A percentile compares a stretch with the other conserved stretches of the same genome.
Conservation (phyloP, 2,113 vertebrate genomes). For the Cairina moschata region DNA sequence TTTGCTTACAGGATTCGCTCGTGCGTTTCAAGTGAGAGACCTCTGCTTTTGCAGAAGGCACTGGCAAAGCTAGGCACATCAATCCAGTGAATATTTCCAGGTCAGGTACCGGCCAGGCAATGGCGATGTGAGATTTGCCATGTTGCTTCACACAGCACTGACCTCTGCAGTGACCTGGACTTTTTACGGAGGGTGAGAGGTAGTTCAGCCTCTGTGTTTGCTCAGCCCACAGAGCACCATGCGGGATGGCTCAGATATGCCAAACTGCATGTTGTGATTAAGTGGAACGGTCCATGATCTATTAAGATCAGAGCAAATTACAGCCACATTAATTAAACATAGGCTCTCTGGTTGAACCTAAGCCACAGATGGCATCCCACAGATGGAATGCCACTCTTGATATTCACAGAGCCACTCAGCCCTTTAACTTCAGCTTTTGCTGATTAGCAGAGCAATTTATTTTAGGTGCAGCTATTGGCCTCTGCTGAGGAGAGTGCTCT, state of each 20-base stretch:
- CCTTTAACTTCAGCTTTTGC: slow-evolving; percentile 66
- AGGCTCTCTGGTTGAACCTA: slow-evolving; percentile 52
- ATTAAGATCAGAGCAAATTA: slow-evolving; percentile 67
- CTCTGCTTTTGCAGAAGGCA: neutral
- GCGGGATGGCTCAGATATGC: slow-evolving; percentile 16
- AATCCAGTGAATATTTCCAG: slow-evolving; percentile 40
- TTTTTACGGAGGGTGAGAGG: neutral
- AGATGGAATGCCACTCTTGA: slow-evolving; percentile 71
- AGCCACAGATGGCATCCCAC: slow-evolving; percentile 70
- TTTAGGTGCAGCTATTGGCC: slow-evolving; percentile 56
- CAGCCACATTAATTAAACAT: slow-evolving; percentile 73
- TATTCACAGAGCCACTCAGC: slow-evolving; percentile 64
- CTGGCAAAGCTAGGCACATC: neutral
- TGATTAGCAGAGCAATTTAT: slow-evolving; percentile 69
- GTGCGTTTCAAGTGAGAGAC: neutral
- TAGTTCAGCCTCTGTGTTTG: neutral
- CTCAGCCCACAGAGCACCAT: neutral
- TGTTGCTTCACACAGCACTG: neutral
- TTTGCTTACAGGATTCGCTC: slow-evolving; percentile 20
- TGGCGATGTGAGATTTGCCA: slow-evolving; percentile 16
- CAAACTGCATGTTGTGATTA: slow-evolving; percentile 38
- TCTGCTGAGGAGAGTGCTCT: slow-evolving; percentile 45
- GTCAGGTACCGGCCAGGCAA: slow-evolving; percentile 27
- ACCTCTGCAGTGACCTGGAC: slow-evolving; percentile 11
- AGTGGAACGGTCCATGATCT: slow-evolving; percentile 62